A percentile compares a stretch with the other conserved stretches of the same genome.
phyloP scores from a whole-genome alignment of 2,113 vertebrate genomes.

The Panthera leo region DNA sequence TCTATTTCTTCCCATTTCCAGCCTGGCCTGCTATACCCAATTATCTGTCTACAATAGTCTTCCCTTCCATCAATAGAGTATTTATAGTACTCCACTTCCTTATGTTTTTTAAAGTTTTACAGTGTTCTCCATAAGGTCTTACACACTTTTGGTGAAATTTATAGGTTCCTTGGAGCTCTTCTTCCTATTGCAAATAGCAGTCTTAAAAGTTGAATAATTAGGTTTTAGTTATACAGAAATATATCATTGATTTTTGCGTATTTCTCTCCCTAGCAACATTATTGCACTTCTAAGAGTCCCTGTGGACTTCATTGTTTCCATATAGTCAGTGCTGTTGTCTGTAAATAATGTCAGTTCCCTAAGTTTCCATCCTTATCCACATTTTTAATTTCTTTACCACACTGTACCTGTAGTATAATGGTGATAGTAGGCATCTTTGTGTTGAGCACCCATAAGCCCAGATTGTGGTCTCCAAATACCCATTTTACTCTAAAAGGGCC shows the following conservation, averaged over 20 bases:
- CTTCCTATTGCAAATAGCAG: neutral
- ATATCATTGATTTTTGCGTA: constrained; percentile 9
- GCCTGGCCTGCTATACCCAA: neutral
- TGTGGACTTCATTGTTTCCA: neutral
- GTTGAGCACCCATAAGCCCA: neutral
- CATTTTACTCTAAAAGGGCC: neutral
- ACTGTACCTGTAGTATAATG: neutral
- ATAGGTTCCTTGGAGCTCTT: neutral
- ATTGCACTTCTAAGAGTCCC: neutral
- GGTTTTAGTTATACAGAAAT: constrained; percentile 2
- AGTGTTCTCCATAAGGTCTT: neutral
- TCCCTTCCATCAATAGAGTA: neutral
- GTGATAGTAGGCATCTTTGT: neutral
- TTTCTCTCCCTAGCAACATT: neutral
- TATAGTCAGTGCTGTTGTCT: neutral
- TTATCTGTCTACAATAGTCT: neutral
- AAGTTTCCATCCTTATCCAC: neutral
- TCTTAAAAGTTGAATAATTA: neutral
- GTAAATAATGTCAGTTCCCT: neutral
- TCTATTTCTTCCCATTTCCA: neutral
- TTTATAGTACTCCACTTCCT: neutral
- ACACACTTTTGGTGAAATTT: neutral
- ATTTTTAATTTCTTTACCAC: neutral
- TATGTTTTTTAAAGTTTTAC: neutral
- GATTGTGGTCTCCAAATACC: neutral